Evolutionary conservation across 2,888 invertebrate species (phyloP).

Genomic region (Drosophila demipolita): DNA sequence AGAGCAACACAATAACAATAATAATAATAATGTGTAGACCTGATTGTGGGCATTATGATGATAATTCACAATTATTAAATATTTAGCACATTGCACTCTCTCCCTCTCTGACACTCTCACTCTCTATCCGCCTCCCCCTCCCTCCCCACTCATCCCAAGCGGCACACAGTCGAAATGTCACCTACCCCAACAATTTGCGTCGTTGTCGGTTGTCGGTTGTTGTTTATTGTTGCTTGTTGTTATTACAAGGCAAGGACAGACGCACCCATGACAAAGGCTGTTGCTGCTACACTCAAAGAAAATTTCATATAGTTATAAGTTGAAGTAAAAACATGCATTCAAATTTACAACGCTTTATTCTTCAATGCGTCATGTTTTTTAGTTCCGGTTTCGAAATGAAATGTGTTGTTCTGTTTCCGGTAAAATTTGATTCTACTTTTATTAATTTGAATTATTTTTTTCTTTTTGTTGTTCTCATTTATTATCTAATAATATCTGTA

Average conservation of each 20-base stretch:
- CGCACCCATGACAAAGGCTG: constrained; percentile 38
- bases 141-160: neutral
- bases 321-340: neutral
- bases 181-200: constrained; percentile 69
- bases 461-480: neutral
- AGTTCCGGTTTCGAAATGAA: neutral
- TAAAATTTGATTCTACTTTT: neutral
- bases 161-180: constrained; percentile 30
- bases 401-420: neutral
- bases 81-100: constrained; percentile 44
- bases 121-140: neutral
- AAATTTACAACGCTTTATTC: neutral
- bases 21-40: constrained; percentile 4
- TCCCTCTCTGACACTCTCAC: neutral
- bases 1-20: constrained; percentile 9
- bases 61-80: constrained; percentile 46
- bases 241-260: constrained; percentile 47
- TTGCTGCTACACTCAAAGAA: constrained; percentile 16
- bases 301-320: neutral
- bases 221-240: constrained; percentile 12
- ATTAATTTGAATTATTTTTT: neutral
- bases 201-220: constrained; percentile 22
- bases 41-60: neutral
- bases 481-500: neutral
- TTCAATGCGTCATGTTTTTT: neutral